Evolutionary conservation across 2,797 vertebrate species (phyloP).

Genomic region (Danio jaintianensis): DNA sequence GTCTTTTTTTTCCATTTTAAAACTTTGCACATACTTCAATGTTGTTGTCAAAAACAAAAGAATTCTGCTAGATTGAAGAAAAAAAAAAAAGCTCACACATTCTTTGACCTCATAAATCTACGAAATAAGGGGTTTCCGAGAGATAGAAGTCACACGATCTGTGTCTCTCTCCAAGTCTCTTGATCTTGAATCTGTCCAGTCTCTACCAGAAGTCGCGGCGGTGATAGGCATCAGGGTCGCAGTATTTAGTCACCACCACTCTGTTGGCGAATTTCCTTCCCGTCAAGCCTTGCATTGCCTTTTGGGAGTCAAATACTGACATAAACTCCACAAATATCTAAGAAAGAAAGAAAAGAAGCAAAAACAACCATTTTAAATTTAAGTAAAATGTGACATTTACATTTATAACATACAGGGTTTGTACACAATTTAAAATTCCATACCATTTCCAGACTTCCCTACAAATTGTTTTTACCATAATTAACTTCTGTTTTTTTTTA

Average conservation of each 20-base stretch:
- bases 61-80: slow-evolving; percentile 20
- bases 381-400: not conserved
- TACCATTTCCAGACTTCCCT: too few species aligned
- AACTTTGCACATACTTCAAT: slow-evolving; percentile 36
- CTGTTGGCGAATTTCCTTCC: slow-evolving; percentile 94
- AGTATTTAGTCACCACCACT: slow-evolving; percentile 95
- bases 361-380: not conserved
- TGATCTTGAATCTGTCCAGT: slow-evolving; percentile 5
- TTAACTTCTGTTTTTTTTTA: too few species aligned
- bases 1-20: slow-evolving; percentile 34
- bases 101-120: slow-evolving; percentile 58
- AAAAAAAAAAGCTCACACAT: slow-evolving; percentile 53
- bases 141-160: slow-evolving; percentile 60
- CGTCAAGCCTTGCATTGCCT: slow-evolving; percentile 94
- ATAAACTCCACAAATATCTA: slow-evolving; percentile 96
- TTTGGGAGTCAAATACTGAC: slow-evolving; percentile 94
- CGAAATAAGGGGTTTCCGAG: slow-evolving; percentile 19
- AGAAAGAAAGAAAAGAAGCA: not conserved
- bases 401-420: not conserved
- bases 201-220: slow-evolving; percentile 94
- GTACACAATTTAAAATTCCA: too few species aligned
- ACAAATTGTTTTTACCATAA: too few species aligned
- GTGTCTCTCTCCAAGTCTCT: slow-evolving; percentile 36
- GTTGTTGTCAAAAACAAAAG: not conserved
- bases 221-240: slow-evolving; percentile 93